phyloP scores from a whole-genome alignment of 2,888 invertebrate genomes.

The Barypeithes pellucidus region DNA sequence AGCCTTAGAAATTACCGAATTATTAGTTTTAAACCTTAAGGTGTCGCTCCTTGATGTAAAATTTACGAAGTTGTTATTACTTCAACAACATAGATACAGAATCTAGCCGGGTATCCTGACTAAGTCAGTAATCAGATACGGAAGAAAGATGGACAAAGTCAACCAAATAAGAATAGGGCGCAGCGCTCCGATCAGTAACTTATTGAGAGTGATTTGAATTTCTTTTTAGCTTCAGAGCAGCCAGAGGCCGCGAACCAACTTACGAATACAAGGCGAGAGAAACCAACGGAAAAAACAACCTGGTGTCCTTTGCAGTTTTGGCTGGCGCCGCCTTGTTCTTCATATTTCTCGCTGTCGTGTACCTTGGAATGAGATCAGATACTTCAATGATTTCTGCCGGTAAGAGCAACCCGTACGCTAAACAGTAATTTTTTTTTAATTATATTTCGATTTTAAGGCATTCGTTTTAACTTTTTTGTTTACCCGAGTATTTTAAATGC shows the following conservation, averaged over 20 bases:
- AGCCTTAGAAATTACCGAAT: too few relatives aligned
- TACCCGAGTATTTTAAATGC: background rate
- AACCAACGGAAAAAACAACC: conserved; percentile 75
- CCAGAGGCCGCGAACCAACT: conserved; percentile 61
- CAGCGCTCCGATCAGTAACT: too few relatives aligned
- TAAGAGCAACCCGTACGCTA: conserved; percentile 63
- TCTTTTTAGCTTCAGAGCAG: conserved; percentile 57
- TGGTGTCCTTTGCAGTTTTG: conserved; percentile 78
- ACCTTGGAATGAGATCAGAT: conserved; percentile 78
- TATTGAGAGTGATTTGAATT: background rate
- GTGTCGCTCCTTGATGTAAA: too few relatives aligned
- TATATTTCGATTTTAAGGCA: too few relatives aligned
- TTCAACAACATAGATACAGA: too few relatives aligned
- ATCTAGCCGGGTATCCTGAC: too few relatives aligned
- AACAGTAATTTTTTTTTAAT: background rate
- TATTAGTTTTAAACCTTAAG: too few relatives aligned
- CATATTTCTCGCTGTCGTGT: conserved; percentile 78
- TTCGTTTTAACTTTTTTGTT: background rate
- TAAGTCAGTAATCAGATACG: too few relatives aligned
- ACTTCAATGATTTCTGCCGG: conserved; percentile 74
- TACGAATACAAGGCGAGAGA: conserved; percentile 66
- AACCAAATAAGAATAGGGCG: too few relatives aligned
- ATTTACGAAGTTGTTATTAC: too few relatives aligned
- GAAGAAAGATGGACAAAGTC: too few relatives aligned
- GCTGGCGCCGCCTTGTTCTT: conserved; percentile 78